These are phyloP conservation scores for Aphidius gifuensis DNA, from an alignment of 1,140 invertebrate species.

Conservation along the genomic window DNA sequence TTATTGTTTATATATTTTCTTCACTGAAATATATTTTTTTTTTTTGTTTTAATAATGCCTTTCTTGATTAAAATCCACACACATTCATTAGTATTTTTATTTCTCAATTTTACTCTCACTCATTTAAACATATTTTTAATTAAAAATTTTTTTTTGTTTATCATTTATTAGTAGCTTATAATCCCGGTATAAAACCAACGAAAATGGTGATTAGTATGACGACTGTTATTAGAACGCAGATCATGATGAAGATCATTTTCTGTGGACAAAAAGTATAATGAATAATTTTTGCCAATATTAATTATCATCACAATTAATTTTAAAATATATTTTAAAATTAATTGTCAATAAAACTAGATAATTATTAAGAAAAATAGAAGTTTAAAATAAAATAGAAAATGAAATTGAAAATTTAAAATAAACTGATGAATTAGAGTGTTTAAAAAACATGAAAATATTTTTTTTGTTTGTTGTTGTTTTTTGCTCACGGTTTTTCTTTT, in stretches of 20 bases:
- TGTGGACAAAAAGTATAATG: conserved; percentile 65
- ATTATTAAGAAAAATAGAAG: too few species aligned
- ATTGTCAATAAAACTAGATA: too few species aligned
- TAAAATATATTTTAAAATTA: too few species aligned
- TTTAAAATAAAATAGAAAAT: too few species aligned
- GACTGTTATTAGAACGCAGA: conserved; percentile 65
- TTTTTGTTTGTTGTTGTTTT: too few species aligned
- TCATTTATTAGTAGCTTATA: conserved; percentile 39
- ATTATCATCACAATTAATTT: neutral
- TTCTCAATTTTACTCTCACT: neutral
- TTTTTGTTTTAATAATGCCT: too few species aligned
- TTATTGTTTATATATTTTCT: too few species aligned
- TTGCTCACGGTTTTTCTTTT: too few species aligned
- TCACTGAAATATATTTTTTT: too few species aligned
- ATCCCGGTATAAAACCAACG: conserved; percentile 42
- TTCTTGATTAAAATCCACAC: neutral
- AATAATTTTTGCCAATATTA: conserved; percentile 2
- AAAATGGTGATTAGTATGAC: conserved; percentile 53
- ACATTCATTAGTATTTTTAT: neutral
- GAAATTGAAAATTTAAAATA: too few species aligned
- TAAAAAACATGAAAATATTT: too few species aligned
- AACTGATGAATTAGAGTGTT: too few species aligned
- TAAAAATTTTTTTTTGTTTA: conserved; percentile 10
- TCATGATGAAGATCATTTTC: conserved; percentile 83
- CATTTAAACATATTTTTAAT: conserved; percentile 11